Evolutionary conservation across 2,113 vertebrate genomes (phyloP), one percentile per base, ranked within the genome.

Genomic region (Caranx melampygus): DNA sequence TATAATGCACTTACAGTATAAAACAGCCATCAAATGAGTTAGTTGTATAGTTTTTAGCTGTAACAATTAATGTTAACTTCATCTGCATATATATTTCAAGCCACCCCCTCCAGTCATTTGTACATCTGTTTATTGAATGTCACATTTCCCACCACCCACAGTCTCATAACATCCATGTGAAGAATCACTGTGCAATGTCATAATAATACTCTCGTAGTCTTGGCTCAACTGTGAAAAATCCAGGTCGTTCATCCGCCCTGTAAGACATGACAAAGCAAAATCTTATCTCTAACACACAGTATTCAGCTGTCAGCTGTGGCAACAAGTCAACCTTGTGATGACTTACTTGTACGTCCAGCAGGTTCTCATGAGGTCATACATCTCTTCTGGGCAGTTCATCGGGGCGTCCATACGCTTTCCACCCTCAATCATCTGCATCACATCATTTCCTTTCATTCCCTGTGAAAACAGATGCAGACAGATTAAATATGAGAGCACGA

Each of bases 391-490:
- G 75, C 97, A 98, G 70, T 91, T 93, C 0, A 67, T 0, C 0
- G 98, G 98, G 57, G 95, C 65, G 0, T 95, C 95, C 97, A 99
- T 96, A 18, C 98, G 93, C 11, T 93, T 89, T n/a, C 97, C 97
- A 80, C 87, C 94, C 81, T 99, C 98, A 86, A 99, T 94, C 97
- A 99, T 97, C 72, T 95, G 95, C 1, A 96, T 92, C 9, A 99
- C 98, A 15, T 99, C 97, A 21, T 95, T 96, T 52, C 98, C 98
- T 92, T 98, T 99, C 97, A 99, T 97, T 40, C 98, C 97, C 98
- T 99, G 82, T 21, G 81, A 92, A 3, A 52, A 57, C 14, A 1
- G 13, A 60, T 0, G 61, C 20, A 40, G n/a, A 72, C 6, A 65
- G n/a, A 60, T 72, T 35, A 18, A 51, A 57, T 34, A 33, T n/a